phyloP scores from a whole-genome alignment of 2,888 invertebrate species.

The Hydropsyche betteni region DNA sequence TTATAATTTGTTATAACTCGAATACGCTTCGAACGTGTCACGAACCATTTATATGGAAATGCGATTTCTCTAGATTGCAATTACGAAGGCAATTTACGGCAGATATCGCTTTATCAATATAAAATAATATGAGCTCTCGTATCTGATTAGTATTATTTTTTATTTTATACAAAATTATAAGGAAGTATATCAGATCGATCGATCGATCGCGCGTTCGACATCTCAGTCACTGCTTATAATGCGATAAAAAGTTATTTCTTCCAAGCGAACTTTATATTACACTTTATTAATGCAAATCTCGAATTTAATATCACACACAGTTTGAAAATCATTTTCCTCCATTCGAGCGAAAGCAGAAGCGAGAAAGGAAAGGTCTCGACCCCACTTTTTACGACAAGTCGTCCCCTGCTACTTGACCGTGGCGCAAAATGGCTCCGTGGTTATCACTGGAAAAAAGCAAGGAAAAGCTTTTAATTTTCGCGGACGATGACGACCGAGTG shows the following conservation, averaged over 20 bases:
- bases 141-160: no score
- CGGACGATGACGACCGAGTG: conserved; percentile 25
- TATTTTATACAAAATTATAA: no score
- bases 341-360: no score
- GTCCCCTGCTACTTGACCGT: conserved; percentile 21
- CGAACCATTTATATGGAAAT: conserved; percentile 28
- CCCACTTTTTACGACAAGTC: conserved; percentile 48
- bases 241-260: no score
- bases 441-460: conserved; percentile 50
- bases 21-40: conserved; percentile 11
- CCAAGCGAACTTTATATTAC: no score
- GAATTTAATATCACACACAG: not conserved
- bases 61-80: conserved; percentile 7
- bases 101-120: conserved; percentile 16
- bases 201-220: no score
- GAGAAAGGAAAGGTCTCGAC: conserved; percentile 1
- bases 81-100: conserved; percentile 7
- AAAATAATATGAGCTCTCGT: no score
- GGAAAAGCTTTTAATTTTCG: conserved; percentile 52
- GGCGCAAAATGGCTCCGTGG: conserved; percentile 33
- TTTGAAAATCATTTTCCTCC: conserved; percentile 18
- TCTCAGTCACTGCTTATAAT: no score
- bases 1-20: conserved; percentile 27
- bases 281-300: no score
- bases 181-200: no score